Base-by-base conservation (phyloP, 2,113 vertebrate genomes). In the Cheilinus undulatus region DNA sequence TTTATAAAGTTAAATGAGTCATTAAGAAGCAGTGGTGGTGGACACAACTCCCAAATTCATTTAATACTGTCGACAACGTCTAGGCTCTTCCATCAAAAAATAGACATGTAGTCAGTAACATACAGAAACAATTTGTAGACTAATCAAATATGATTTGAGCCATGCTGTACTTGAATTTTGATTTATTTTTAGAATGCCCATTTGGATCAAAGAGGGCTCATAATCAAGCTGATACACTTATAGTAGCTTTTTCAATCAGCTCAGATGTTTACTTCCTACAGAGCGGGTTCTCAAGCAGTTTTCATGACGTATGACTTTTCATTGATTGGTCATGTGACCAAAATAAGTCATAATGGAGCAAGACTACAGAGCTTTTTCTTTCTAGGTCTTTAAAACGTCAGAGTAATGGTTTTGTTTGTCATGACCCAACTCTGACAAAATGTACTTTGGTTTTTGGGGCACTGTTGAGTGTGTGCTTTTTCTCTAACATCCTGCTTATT, bases 211-310 rank as follows among this genome's bases (percentile, higher is more conserved):
- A 40, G 15, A 40, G 14, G 40, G 40, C 2, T 10, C 40, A 19
- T 42, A 65, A 60, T 72, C 23, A 57, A 67, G 4, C 13, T 43
- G 23, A 63, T 38, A 46, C n/a, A n/a, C n/a, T n/a, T 11, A 13
- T 11, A 15, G 32, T 3, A 36, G 42, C 43, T n/a, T 28, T 51
- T 14, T 26, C 24, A 54, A 30, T 70, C 30, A 23, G 32, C 23
- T 19, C 32, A 45, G 8, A 34, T 13, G 14, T 51, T 54, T 71
- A 45, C 34, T 57, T 60, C 20, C 34, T 48, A 3, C 23, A 32
- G 19, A 4, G 36, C 34, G 17, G 26, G 32, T 54, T 75, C 28
- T 58, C 27, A 50, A 63, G 20, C 20, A n/a, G 27, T 70, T 67
- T 62, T 30, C 50, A 45, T 72, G 48, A 51, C 32, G 26, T 27